phyloP scores from a whole-genome alignment of 2,888 invertebrate species.

The Phortica magna region DNA sequence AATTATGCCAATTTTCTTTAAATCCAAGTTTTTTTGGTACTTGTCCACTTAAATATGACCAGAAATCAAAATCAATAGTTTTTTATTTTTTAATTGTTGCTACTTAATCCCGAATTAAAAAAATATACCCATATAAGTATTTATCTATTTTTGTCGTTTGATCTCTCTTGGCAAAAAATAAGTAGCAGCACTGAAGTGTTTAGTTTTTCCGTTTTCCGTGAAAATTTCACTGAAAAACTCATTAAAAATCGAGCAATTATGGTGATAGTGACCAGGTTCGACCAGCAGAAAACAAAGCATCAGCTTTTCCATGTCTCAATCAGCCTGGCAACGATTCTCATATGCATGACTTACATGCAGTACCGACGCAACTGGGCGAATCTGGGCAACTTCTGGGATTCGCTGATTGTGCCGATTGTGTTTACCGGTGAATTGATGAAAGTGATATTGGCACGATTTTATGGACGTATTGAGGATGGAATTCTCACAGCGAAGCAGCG shows the following conservation, averaged over 20 bases:
- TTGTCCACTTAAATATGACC: too few species aligned
- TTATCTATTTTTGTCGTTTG: too few species aligned
- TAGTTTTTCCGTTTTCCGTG: not conserved
- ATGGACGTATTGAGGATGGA: conserved; percentile 66
- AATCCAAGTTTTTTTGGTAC: too few species aligned
- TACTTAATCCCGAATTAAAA: too few species aligned
- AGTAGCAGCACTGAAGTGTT: too few species aligned
- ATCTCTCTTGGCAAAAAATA: not conserved
- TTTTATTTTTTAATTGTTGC: too few species aligned
- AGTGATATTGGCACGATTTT: conserved; percentile 72
- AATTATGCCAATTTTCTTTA: too few species aligned
- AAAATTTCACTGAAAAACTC: conserved; percentile 28
- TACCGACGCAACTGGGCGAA: conserved; percentile 73
- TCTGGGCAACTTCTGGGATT: conserved; percentile 76
- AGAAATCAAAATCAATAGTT: too few species aligned
- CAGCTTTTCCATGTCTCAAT: conserved; percentile 76
- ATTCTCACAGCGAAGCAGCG: conserved; percentile 69
- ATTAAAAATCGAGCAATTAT: conserved; percentile 46
- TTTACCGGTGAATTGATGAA: conserved; percentile 75
- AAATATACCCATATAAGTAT: too few species aligned
- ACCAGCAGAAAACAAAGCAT: conserved; percentile 76
- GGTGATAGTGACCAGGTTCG: conserved; percentile 74
- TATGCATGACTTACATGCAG: conserved; percentile 77
- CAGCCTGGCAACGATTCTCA: conserved; percentile 74
- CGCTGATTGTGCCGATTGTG: conserved; percentile 75